Evolutionary conservation across 2,888 invertebrate genomes (phyloP), one percentile per base, ranked within the genome.

Genomic region (Aleiodes leptofemur): DNA sequence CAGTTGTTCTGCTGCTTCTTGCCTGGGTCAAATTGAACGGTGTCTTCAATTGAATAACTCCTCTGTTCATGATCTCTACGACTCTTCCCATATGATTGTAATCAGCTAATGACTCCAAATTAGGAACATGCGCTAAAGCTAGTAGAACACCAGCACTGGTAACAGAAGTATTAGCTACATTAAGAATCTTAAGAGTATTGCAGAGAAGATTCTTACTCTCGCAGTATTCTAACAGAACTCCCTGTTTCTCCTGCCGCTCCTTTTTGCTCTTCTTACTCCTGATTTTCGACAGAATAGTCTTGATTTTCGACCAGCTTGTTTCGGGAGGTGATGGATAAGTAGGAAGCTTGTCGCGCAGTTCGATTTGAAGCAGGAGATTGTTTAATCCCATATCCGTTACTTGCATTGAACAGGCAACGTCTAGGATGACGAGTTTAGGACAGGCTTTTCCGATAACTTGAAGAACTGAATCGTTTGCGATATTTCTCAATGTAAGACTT

Each of bases 371-470:
- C n/a, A 90, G 79, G 34, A 90, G 81, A 64, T 90, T 86, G 70
- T 88, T 87, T 8, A 90, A 77, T 11, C 90, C 90, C 4, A 81
- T 77, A 68, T 90, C 90, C 6, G 90, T 89, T 3, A 90, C 90
- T 83, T 90, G 90, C 66, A 88, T 85, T 5, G 90, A 90, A 77
- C 88, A 88, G 48, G 90, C 88, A 3, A 90, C 88, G 73, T 90
- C 90, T 13, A 90, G 82, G 43, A 87, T 76, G 8, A 86, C 82
- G 23, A 90, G 82, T 66, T 87, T 87, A 2, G 89, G 87, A 72
- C 90, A 90, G 0, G 90, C 83, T 72, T 85, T 86, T 5, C 90
- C 90, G 4, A 90, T 83, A 0, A 88, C 87, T 74, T 88, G 88
- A 6, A 90, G 83, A 4, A 90, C 87, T 0, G 86, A 82, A 66